A percentile compares a stretch with the other conserved stretches of the same genome.
phyloP scores from a whole-genome alignment of 2,113 vertebrate species.

The Phaetusa simplex region DNA sequence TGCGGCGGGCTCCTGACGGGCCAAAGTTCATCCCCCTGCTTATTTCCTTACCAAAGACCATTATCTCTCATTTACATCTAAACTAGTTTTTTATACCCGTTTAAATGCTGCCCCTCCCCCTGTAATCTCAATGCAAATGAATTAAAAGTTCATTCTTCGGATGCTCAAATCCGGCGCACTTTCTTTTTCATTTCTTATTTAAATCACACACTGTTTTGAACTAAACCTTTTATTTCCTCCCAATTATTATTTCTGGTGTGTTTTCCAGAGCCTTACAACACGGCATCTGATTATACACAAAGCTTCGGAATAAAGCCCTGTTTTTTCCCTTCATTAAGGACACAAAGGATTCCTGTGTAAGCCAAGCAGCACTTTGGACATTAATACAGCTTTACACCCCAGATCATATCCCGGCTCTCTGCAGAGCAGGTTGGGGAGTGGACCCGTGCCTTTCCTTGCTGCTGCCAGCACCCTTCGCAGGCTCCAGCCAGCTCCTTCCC shows the following conservation, averaged over 20 bases:
- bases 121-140: conserved; percentile 74
- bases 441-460: conserved; percentile 69
- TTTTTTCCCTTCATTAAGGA: conserved; percentile 81
- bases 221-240: conserved; percentile 79
- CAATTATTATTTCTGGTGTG: conserved; percentile 83
- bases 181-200: conserved; percentile 79
- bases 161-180: conserved; percentile 71
- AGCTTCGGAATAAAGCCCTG: conserved; percentile 75
- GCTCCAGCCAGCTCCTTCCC: conserved; percentile 71
- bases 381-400: conserved; percentile 78
- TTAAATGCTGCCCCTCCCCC: conserved; percentile 75
- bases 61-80: conserved; percentile 80
- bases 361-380: conserved; percentile 76
- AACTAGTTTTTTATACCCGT: conserved; percentile 78
- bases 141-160: conserved; percentile 78
- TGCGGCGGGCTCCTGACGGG: background rate
- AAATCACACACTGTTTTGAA: conserved; percentile 78
- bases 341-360: conserved; percentile 79
- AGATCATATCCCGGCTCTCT: conserved; percentile 68
- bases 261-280: conserved; percentile 80
- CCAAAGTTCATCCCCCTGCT: conserved; percentile 62
- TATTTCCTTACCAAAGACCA: conserved; percentile 71
- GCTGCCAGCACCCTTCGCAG: conserved; percentile 69
- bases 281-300: conserved; percentile 81
- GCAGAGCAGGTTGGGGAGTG: conserved; percentile 72